Conservation (phyloP, 2,113 vertebrate genomes). For the Anarhynchus alexandrinus region DNA sequence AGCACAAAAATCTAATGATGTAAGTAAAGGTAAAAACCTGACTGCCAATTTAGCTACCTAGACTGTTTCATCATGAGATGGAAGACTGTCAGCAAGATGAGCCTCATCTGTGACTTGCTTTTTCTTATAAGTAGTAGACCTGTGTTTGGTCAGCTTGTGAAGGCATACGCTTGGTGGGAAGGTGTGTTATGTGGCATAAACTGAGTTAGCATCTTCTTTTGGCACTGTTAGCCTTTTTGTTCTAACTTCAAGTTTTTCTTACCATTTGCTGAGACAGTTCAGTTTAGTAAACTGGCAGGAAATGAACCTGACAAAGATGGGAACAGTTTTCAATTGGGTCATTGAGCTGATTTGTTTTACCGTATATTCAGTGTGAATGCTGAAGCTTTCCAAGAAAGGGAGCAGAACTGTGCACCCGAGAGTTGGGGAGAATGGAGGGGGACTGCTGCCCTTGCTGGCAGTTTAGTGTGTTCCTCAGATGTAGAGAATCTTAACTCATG, state of each 20-base stretch:
- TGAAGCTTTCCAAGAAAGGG: background rate
- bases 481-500: background rate
- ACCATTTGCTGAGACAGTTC: background rate
- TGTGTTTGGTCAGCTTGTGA: background rate
- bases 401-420: background rate
- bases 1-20: background rate
- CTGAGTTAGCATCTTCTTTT: background rate
- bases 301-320: background rate
- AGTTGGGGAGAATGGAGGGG: background rate
- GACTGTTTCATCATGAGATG: background rate
- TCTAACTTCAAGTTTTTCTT: background rate
- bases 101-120: background rate
- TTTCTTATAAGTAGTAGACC: background rate
- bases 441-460: background rate
- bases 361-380: background rate
- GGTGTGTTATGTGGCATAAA: background rate
- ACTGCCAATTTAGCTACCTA: background rate
- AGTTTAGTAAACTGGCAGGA: background rate
- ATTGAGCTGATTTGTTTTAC: background rate
- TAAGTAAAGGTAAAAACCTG: background rate
- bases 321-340: background rate
- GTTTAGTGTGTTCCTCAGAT: background rate
- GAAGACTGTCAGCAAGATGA: background rate
- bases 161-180: background rate
- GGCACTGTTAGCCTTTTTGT: background rate